phyloP scores from a whole-genome alignment of 2,113 vertebrate species.

The Megatriorchis doriae region DNA sequence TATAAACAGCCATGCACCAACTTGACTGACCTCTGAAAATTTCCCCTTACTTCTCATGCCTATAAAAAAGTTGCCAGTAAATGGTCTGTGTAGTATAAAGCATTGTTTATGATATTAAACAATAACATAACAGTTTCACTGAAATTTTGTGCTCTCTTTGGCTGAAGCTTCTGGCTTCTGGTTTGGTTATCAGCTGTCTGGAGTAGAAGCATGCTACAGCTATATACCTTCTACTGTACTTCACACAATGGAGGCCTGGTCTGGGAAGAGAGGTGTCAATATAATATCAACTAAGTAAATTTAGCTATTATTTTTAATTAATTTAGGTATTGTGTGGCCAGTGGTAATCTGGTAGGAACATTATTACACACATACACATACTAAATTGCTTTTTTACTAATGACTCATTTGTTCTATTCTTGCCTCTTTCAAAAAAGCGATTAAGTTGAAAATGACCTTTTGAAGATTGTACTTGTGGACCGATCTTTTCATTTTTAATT shows the following conservation, averaged over 20 bases:
- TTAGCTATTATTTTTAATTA: conserved; percentile 13
- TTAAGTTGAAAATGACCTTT: conserved; percentile 62
- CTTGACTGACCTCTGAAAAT: background rate
- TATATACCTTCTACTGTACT: background rate
- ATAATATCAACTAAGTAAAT: background rate
- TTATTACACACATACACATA: background rate
- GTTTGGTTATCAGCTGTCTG: background rate
- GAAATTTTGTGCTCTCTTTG: background rate
- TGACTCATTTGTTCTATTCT: conserved; percentile 37
- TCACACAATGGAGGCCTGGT: background rate
- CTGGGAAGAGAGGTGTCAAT: background rate
- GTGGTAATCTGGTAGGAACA: background rate
- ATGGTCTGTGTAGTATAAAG: background rate
- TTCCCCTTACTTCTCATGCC: background rate
- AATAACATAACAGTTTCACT: background rate
- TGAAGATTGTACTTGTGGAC: conserved; percentile 20
- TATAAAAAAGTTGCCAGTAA: background rate
- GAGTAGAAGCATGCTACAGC: background rate
- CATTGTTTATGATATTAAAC: background rate
- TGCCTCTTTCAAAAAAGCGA: background rate
- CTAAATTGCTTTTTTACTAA: conserved; percentile 35
- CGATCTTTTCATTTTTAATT: conserved; percentile 65
- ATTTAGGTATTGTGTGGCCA: background rate
- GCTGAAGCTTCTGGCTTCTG: background rate
- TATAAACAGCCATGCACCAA: background rate